Conservation (phyloP, 2,888 invertebrate species). For the Gerosis bhagava region DNA sequence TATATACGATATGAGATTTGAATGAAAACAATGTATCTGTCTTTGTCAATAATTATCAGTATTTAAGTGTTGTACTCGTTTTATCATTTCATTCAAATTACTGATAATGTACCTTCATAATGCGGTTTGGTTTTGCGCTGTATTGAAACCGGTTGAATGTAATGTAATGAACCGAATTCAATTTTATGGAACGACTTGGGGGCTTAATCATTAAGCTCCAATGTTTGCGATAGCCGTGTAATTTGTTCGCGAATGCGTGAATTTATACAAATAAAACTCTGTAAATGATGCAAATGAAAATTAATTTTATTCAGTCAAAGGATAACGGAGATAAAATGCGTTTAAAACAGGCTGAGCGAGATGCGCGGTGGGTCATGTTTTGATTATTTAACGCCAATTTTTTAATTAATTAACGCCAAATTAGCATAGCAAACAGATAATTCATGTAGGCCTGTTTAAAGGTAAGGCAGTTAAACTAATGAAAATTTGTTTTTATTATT, state of each 20-base stretch:
- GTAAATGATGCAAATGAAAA: constrained; percentile 10
- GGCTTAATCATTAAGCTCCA: constrained; percentile 55
- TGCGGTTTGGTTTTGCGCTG: constrained; percentile 5
- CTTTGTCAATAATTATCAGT: too few relatives aligned
- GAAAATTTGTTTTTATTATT: too few relatives aligned
- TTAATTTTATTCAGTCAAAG: constrained; percentile 6
- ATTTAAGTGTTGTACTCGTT: too few relatives aligned
- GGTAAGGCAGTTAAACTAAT: too few relatives aligned
- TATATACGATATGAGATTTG: too few relatives aligned
- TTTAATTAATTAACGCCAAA: too few relatives aligned
- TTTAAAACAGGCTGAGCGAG: not conserved
- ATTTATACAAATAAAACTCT: constrained; percentile 11
- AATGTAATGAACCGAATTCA: too few relatives aligned
- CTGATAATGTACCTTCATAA: constrained; percentile 8
- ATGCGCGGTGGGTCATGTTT: not conserved
- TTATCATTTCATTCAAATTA: constrained; percentile 17
- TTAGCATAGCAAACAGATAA: too few relatives aligned
- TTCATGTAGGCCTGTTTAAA: too few relatives aligned
- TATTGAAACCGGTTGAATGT: constrained; percentile 35
- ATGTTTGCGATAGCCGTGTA: constrained; percentile 35
- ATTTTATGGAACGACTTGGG: constrained; percentile 55
- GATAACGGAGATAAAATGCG: constrained; percentile 4
- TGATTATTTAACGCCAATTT: too few relatives aligned
- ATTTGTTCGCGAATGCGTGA: constrained; percentile 41
- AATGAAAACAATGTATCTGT: too few relatives aligned